Evolutionary conservation across 2,113 vertebrate genomes (phyloP).

Genomic region (Argyrosomus japonicus): DNA sequence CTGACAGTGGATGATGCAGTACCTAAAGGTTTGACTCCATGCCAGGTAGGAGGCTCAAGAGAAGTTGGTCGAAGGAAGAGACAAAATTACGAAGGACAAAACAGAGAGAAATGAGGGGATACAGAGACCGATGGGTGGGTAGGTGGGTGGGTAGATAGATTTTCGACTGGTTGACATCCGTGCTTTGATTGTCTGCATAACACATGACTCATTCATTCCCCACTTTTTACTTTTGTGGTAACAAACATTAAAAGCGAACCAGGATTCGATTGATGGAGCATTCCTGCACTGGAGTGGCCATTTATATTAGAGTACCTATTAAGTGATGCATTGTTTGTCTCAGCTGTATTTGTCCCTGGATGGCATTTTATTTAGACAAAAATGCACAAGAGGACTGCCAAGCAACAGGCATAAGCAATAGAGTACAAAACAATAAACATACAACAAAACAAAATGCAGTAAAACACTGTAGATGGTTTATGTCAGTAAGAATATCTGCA

Average conservation of each 20-base stretch:
- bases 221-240: not conserved
- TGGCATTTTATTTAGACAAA: slow-evolving; percentile 33
- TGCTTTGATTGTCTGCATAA: not conserved
- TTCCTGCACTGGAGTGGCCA: slow-evolving; percentile 32
- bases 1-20: slow-evolving; percentile 68
- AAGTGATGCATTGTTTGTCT: slow-evolving; percentile 28
- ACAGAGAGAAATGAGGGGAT: not conserved
- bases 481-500: not conserved
- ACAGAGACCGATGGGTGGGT: not conserved
- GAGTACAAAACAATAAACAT: slow-evolving; percentile 37
- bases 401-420: slow-evolving; percentile 23
- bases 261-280: slow-evolving; percentile 29
- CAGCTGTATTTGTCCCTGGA: slow-evolving; percentile 28
- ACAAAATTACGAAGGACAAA: slow-evolving; percentile 9
- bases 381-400: slow-evolving; percentile 9
- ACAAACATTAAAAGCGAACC: slow-evolving; percentile 29
- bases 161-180: not conserved
- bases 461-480: slow-evolving; percentile 21
- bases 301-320: slow-evolving; percentile 30
- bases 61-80: slow-evolving; percentile 10
- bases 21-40: slow-evolving; percentile 57
- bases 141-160: not conserved
- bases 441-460: slow-evolving; percentile 26
- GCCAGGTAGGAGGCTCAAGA: slow-evolving; percentile 52
- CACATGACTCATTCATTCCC: slow-evolving; percentile 13